Percentiles rank a stretch among this genome's conserved stretches.
Conservation (phyloP, 2,888 invertebrate species). For the Xestia rhomboidea region DNA sequence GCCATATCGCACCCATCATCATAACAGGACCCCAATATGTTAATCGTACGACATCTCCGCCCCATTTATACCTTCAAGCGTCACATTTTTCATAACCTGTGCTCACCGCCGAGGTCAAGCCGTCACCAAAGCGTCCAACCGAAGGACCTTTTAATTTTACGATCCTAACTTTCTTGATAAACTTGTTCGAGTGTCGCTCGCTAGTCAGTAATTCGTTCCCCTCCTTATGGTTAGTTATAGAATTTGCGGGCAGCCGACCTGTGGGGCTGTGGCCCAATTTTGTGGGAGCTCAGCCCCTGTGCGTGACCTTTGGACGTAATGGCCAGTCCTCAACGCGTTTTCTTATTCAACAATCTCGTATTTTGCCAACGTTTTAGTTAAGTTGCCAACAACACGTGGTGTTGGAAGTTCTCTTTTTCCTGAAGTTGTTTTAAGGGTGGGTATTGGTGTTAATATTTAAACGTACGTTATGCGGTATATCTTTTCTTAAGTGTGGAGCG, state of each 20-base stretch:
- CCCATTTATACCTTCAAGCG: not conserved
- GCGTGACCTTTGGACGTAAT: constrained; percentile 70
- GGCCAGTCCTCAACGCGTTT: constrained; percentile 63
- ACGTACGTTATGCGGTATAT: not conserved
- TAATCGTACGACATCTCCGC: constrained; percentile 1
- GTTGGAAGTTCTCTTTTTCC: constrained; percentile 36
- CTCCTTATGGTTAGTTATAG: constrained; percentile 70
- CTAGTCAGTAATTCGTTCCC: constrained; percentile 62
- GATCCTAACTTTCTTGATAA: constrained; percentile 73
- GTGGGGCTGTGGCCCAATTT: constrained; percentile 66
- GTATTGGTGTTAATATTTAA: constrained; percentile 37
- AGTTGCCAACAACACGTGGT: constrained; percentile 59
- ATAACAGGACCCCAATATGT: not conserved
- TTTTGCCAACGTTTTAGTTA: constrained; percentile 67
- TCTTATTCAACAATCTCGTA: constrained; percentile 69
- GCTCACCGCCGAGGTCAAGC: constrained; percentile 40
- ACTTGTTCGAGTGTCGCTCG: constrained; percentile 71
- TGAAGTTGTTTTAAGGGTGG: constrained; percentile 18
- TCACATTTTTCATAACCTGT: constrained; percentile 54
- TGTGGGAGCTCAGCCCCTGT: constrained; percentile 60
- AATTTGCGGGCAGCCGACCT: constrained; percentile 71
- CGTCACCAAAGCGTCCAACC: constrained; percentile 9
- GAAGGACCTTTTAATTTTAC: constrained; percentile 63
- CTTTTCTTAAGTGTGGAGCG: not conserved
- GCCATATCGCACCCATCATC: not conserved